These are phyloP conservation scores for Mythimna vitellina DNA, from an alignment of 2,888 invertebrate genomes.

Conservation along the genomic window DNA sequence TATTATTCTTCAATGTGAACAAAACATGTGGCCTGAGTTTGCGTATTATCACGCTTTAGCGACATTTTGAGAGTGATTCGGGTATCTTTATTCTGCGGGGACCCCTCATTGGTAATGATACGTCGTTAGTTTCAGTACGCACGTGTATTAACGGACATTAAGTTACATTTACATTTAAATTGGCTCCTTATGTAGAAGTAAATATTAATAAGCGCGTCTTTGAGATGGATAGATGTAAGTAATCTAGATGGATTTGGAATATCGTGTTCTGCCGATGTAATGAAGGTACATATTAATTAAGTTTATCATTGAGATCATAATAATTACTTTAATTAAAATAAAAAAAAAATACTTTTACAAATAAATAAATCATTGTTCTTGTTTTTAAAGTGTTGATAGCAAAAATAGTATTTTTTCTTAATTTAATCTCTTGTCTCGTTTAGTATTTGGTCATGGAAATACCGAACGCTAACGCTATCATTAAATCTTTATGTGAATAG, in stretches of 20 bases:
- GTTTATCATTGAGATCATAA: not conserved
- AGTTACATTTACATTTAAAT: conserved; percentile 62
- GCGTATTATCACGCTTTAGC: conserved; percentile 84
- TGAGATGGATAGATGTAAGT: conserved; percentile 2
- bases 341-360: too few relatives aligned
- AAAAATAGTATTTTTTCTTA: too few relatives aligned
- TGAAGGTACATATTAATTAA: not conserved
- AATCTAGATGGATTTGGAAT: not conserved
- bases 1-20: conserved; percentile 87
- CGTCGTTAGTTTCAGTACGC: conserved; percentile 77
- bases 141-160: conserved; percentile 77
- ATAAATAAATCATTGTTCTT: too few relatives aligned
- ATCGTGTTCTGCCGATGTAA: not conserved
- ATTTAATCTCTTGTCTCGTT: too few relatives aligned
- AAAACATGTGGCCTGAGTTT: conserved; percentile 85
- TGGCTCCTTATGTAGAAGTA: conserved; percentile 47
- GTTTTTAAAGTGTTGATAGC: too few relatives aligned
- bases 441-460: too few relatives aligned
- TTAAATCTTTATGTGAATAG: too few relatives aligned
- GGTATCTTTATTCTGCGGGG: conserved; percentile 75
- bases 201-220: conserved; percentile 11
- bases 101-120: conserved; percentile 80
- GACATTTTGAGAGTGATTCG: conserved; percentile 89
- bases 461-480: too few relatives aligned
- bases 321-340: too few relatives aligned